Base-by-base conservation (phyloP, 2,113 vertebrate species). In the Lontra canadensis region DNA sequence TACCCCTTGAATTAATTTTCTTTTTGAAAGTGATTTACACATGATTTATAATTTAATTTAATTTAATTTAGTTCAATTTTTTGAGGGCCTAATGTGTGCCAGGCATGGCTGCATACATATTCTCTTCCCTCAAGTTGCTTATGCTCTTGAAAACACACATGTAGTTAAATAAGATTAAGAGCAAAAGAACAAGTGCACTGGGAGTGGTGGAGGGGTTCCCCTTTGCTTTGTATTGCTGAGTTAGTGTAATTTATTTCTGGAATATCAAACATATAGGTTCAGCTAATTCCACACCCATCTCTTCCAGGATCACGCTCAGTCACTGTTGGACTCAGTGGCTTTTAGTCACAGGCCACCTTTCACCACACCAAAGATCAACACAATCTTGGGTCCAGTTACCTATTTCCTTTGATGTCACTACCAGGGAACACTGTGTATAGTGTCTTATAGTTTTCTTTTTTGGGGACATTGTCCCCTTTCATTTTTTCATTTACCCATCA, bases 1-100 rank as follows among this genome's bases (percentile, higher is more conserved):
- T 81, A 69, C 42, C 36, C n/a, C 29, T 88, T 71, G 74, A 95
- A 63, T 94, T 86, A 52, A 39, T 87, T 88, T 95, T 96, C 61
- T 95, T 91, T 44, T 82, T 23, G 29, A 93, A 87, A 61, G 63
- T 93, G 21, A 85, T 79, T 85, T 86, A 55, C 13, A 4, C 21
- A 49, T 96, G 57, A 82, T 88, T 96, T 88, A 44, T 63, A 34
- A 92, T 76, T 76, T 44, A 76, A 21, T 71, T 18, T n/a, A 69
- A 69, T 69, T 36, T 71, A 36, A 39, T 71, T 73, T 13, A 71
- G 21, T 36, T 71, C 4, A 71, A 36, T 71, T 79, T 80, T 34
- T 84, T 76, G 42, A 91, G 23, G 15, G 39, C 39, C 42, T 85
- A 7, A 29, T 36, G 31, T 86, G 34, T 89, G 65, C 11, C 39